phyloP scores from a whole-genome alignment of 2,113 vertebrate genomes.

The Ifrita kowaldi region DNA sequence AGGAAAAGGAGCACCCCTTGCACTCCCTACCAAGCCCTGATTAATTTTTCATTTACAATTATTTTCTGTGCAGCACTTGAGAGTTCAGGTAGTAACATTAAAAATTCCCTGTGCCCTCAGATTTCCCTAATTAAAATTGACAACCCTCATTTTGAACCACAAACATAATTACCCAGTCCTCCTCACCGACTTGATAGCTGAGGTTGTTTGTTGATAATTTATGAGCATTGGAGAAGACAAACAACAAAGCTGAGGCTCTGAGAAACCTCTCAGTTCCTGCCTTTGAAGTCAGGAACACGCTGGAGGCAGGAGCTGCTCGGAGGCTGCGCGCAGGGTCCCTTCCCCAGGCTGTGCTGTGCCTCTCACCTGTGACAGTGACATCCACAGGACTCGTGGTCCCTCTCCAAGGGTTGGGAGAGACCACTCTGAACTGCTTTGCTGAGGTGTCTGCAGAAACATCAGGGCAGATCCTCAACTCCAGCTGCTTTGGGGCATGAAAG shows the following conservation, averaged over 20 bases:
- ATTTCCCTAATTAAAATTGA: slow-evolving; percentile 69
- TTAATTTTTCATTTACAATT: slow-evolving; percentile 31
- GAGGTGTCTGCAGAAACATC: neutral
- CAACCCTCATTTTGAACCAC: slow-evolving; percentile 62
- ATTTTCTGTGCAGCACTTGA: neutral
- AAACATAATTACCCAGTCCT: slow-evolving; percentile 64
- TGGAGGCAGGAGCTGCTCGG: neutral
- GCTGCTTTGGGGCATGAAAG: neutral
- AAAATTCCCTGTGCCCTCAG: slow-evolving; percentile 56
- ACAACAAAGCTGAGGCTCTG: slow-evolving; percentile 38
- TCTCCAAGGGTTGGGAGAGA: neutral
- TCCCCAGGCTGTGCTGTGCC: neutral
- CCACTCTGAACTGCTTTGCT: neutral
- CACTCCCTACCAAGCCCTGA: neutral
- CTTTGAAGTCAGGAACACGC: slow-evolving; percentile 41
- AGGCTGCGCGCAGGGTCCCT: neutral
- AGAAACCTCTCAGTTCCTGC: slow-evolving; percentile 34
- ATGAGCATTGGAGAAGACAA: slow-evolving; percentile 50
- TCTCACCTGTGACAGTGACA: neutral
- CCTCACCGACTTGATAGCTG: slow-evolving; percentile 19
- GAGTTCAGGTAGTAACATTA: slow-evolving; percentile 47
- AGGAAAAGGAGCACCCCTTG: neutral
- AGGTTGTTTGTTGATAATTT: slow-evolving; percentile 68
- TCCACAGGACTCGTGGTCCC: fast-evolving
- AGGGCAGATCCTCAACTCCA: neutral